Base-by-base conservation (phyloP, 1,140 invertebrate genomes). In the Drosophila neocordata region DNA sequence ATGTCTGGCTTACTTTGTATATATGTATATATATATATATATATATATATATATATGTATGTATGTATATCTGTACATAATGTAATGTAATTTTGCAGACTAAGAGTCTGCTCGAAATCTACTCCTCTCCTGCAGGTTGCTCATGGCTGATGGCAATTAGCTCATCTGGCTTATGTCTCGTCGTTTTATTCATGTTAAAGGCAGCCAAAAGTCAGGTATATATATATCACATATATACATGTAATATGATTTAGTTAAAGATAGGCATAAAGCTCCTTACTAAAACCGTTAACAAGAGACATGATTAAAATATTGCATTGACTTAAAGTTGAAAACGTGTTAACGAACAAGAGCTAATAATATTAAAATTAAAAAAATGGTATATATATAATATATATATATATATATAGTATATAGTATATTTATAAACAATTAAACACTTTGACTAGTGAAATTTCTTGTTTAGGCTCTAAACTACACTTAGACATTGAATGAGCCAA, bases 1-100 rank as follows among this genome's bases (percentile, higher is more conserved):
- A 67, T 77, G 81, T 84, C 73, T 77, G 81, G 48, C 12, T 51
- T 18, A 20, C 52, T 15, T 48, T 13, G 27, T 18, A 18, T 48
- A 48, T 7, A 44, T 44, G 7, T 15, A 44, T 18, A 18, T 7
- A 18, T 44, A 44, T 15, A 44, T 44, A 44, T 44, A 9, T 8
- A 35, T 12, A 9, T 34, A 7, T 34, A 9, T 8, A 1, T 34
- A 34, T 34, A 6, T 34, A 24, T 24, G 22, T 24, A 24, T 24
- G 22, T 24, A 24, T 24, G 22, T 24, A 0, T n/a, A n/a, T n/a
- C n/a, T n/a, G 31, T 35, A 35, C 34, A 48, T 20, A 48, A 48
- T 48, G 41, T 48, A 48, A 48, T 48, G 41, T 48, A 48, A 48
- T 48, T 48, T 48, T 48, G 41, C 41, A 8, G 41, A 48, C 41